Evolutionary conservation across 2,888 invertebrate species (phyloP).

Genomic region (Fabriciana adippe): DNA sequence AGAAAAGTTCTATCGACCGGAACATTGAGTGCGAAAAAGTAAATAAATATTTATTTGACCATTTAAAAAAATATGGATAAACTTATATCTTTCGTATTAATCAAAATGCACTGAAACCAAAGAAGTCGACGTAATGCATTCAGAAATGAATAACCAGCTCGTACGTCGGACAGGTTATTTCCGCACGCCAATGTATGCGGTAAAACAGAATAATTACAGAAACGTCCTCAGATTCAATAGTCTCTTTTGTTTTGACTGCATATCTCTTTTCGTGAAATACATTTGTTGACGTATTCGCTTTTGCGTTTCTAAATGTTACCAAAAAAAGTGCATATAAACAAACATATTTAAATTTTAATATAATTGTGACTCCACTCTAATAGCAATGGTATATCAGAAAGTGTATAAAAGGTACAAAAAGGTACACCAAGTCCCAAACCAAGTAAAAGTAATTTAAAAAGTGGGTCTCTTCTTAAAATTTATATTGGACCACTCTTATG

Average conservation of each 20-base stretch:
- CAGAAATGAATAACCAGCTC: slow-evolving; percentile 15
- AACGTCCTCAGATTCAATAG: slow-evolving; percentile 22
- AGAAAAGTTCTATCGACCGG: too few species aligned
- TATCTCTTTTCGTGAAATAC: slow-evolving; percentile 3
- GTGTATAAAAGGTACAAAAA: too few species aligned
- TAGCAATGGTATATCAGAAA: too few species aligned
- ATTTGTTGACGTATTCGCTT: slow-evolving; percentile 13
- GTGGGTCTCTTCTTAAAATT: too few species aligned
- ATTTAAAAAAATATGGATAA: not conserved
- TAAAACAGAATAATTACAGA: slow-evolving; percentile 27
- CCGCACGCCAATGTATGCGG: slow-evolving; percentile 17
- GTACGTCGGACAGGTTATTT: slow-evolving; percentile 26
- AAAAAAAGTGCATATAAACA: not conserved
- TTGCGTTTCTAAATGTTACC: not conserved
- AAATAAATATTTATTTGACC: too few species aligned
- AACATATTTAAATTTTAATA: too few species aligned
- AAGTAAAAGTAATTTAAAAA: too few species aligned
- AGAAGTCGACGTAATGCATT: slow-evolving; percentile 5
- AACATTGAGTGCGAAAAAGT: too few species aligned
- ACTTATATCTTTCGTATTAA: not conserved
- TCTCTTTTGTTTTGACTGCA: slow-evolving; percentile 14
- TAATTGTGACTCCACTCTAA: too few species aligned
- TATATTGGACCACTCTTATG: too few species aligned
- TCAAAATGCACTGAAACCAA: slow-evolving; percentile 17
- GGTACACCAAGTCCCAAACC: too few species aligned